Conservation (phyloP, 2,888 invertebrate species). For the Ypsolopha sequella region DNA sequence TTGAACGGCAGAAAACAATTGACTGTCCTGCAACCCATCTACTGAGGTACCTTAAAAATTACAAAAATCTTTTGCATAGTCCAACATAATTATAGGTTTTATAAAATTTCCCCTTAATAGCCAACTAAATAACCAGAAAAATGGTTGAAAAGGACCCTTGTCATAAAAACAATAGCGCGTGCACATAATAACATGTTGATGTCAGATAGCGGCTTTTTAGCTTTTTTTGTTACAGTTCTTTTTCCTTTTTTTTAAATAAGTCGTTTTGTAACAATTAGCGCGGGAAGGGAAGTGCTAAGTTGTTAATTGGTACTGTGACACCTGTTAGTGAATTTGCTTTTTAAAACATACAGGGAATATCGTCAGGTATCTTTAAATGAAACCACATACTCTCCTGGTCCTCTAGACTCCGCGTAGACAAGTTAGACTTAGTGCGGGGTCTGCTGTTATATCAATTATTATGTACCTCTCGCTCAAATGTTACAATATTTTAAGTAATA, state of each 20-base stretch:
- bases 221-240: slow-evolving; percentile 7
- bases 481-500: too few species aligned
- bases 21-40: too few species aligned
- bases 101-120: background rate
- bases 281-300: slow-evolving; percentile 47
- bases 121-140: slow-evolving; percentile 2
- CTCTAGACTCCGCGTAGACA: too few species aligned
- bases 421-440: too few species aligned
- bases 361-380: too few species aligned
- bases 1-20: too few species aligned
- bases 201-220: background rate
- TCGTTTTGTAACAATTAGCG: slow-evolving; percentile 7
- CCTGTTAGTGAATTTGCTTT: slow-evolving; percentile 25
- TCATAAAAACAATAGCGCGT: background rate
- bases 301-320: slow-evolving; percentile 55
- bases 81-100: background rate
- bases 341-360: too few species aligned
- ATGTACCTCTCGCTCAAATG: too few species aligned
- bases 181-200: slow-evolving; percentile 4
- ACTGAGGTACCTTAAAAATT: too few species aligned
- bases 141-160: background rate
- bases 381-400: too few species aligned
- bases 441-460: too few species aligned
- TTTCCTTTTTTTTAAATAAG: slow-evolving; percentile 21
- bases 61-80: too few species aligned